These are phyloP conservation scores for Numenius arquata DNA, from an alignment of 2,113 vertebrate genomes.

Conservation along the genomic window DNA sequence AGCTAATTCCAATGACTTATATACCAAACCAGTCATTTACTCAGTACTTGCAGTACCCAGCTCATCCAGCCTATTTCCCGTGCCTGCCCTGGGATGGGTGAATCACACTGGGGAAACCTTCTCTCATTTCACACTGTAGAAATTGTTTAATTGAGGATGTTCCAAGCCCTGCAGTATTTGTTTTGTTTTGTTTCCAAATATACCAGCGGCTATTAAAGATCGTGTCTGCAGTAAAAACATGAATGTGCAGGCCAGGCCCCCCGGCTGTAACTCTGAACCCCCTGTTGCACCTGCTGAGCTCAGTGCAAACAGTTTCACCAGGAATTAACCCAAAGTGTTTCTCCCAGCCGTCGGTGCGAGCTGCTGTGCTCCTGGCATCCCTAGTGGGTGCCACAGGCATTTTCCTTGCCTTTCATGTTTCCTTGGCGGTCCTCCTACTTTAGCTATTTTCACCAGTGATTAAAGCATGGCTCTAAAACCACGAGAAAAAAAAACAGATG, in stretches of 20 bases:
- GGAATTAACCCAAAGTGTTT: fast-evolving
- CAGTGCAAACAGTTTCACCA: background rate
- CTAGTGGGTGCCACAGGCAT: fast-evolving
- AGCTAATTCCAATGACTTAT: background rate
- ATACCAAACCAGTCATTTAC: background rate
- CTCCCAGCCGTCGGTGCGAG: fast-evolving
- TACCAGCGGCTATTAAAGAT: background rate
- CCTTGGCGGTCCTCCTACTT: fast-evolving
- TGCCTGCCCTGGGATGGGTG: background rate
- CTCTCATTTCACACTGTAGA: background rate
- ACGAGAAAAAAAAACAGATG: background rate
- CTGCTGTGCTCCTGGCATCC: background rate
- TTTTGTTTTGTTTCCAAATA: background rate
- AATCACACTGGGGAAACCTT: background rate
- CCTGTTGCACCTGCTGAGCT: background rate
- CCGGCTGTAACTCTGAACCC: background rate
- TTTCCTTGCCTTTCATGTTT: background rate
- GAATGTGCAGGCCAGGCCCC: background rate
- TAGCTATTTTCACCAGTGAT: background rate
- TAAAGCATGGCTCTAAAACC: background rate
- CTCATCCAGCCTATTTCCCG: background rate
- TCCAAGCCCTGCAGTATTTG: background rate
- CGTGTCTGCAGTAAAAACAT: fast-evolving
- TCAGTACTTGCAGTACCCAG: background rate
- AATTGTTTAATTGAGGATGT: background rate